These are phyloP conservation scores for Sesamia inferens DNA, from an alignment of 2,888 invertebrate genomes.

Conservation along the genomic window DNA sequence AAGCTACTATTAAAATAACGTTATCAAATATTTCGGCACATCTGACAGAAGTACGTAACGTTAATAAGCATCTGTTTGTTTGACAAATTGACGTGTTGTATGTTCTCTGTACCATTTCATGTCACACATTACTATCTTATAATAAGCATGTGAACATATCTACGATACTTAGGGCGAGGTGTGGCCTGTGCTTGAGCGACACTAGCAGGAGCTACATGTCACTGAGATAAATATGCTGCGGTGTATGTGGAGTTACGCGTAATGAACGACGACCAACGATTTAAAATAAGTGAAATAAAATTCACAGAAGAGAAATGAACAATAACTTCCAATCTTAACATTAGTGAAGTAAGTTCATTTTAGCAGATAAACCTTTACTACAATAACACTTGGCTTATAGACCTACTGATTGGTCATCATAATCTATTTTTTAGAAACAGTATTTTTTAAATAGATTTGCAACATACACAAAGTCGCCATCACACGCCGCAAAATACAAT, in stretches of 20 bases:
- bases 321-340: conserved; percentile 4
- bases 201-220: too few relatives aligned
- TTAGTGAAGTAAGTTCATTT: conserved; percentile 8
- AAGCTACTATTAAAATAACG: not conserved
- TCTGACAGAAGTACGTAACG: not conserved
- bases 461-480: too few relatives aligned
- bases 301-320: not conserved
- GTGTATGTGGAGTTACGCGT: too few relatives aligned
- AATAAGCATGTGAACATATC: not conserved
- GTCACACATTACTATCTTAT: not conserved
- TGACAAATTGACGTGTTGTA: conserved; percentile 19
- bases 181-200: too few relatives aligned
- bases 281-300: not conserved
- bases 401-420: not conserved
- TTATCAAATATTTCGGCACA: not conserved
- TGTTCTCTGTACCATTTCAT: conserved; percentile 1
- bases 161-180: not conserved
- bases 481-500: not conserved
- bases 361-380: too few relatives aligned
- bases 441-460: too few relatives aligned
- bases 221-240: too few relatives aligned
- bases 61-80: conserved; percentile 21
- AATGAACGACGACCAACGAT: not conserved
- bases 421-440: too few relatives aligned
- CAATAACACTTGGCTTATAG: not conserved